These are phyloP conservation scores for Charadrius vociferus DNA, from an alignment of 2,113 vertebrate species.

Conservation along the genomic window DNA sequence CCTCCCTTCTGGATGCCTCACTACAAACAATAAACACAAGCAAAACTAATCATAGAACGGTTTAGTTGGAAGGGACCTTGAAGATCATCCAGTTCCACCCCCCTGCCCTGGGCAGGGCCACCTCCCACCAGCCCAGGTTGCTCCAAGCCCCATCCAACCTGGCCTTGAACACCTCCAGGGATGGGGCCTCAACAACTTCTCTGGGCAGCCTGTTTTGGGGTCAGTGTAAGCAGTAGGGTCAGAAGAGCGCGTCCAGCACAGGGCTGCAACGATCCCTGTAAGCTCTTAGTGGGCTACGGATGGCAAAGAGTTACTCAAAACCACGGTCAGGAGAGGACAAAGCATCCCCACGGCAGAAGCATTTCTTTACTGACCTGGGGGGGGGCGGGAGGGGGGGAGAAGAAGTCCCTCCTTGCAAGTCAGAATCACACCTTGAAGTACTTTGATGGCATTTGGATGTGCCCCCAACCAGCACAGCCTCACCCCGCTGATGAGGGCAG, in stretches of 20 bases:
- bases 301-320: neutral
- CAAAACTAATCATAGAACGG: neutral
- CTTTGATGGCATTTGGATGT: neutral
- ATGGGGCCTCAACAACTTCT: no score
- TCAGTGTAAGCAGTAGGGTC: neutral
- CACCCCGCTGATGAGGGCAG: neutral
- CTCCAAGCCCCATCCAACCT: no score
- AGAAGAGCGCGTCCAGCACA: accelerated
- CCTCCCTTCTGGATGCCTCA: neutral
- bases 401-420: neutral
- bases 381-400: neutral
- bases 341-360: neutral
- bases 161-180: no score
- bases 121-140: no score
- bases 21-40: neutral
- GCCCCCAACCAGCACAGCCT: neutral
- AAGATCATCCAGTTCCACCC: no score
- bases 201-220: no score
- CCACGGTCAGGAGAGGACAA: neutral
- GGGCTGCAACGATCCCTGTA: accelerated
- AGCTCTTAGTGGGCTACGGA: neutral
- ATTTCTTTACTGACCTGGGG: neutral
- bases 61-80: no score
- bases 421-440: neutral
- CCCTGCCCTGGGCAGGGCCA: no score